phyloP scores from a whole-genome alignment of 2,888 invertebrate genomes.

The Plagiodera versicolora region DNA sequence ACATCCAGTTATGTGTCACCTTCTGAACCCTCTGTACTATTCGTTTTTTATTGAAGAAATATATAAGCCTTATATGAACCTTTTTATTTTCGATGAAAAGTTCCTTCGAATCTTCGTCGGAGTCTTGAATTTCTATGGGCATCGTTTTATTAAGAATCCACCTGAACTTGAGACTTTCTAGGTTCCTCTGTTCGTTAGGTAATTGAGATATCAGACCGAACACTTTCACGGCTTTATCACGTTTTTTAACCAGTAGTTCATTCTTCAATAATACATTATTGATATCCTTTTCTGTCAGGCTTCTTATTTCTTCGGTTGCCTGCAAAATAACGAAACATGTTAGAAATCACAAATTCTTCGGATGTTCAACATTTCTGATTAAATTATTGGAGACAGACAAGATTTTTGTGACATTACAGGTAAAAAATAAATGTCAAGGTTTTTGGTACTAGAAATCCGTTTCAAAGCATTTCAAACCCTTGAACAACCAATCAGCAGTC shows the following conservation, averaged over 20 bases:
- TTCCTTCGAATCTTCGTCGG: conserved; percentile 22
- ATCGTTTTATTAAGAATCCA: conserved; percentile 17
- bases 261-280: conserved; percentile 15
- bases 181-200: conserved; percentile 26
- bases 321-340: conserved; percentile 8
- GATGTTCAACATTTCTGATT: too few species aligned
- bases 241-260: conserved; percentile 15
- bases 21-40: too few species aligned
- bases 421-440: too few species aligned
- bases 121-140: conserved; percentile 29
- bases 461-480: too few species aligned
- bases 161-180: conserved; percentile 27
- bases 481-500: too few species aligned
- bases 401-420: too few species aligned
- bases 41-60: neutral
- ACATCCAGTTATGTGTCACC: too few species aligned
- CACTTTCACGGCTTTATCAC: conserved; percentile 19
- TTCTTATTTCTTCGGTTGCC: conserved; percentile 28
- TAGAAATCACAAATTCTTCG: too few species aligned
- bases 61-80: neutral
- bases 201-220: conserved; percentile 26
- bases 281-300: conserved; percentile 20
- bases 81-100: neutral
- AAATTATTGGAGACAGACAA: too few species aligned
- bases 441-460: too few species aligned